Evolutionary conservation across 2,888 invertebrate species (phyloP), one percentile per base, ranked within the genome.

Genomic region (Chrysolina americana): DNA sequence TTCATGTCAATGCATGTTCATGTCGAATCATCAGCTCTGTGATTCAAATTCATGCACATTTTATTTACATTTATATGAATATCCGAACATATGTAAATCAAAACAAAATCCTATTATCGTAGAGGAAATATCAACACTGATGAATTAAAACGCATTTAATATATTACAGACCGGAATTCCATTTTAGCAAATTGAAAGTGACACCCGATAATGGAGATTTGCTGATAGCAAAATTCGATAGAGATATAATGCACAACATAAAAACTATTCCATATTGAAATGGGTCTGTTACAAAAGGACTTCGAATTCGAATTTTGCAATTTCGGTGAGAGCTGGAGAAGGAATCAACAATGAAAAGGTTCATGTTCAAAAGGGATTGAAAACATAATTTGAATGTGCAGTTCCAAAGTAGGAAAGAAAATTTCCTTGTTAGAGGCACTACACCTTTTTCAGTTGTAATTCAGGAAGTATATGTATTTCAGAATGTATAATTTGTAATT

Each of bases 161-260:
- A 28, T n/a, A 23, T 66, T 65, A 15, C 53, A 15, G 28, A 59
- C 36, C 28, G 21, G 70, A 63, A 72, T 76, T 76, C 59, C 72
- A 74, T 75, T 68, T 28, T 71, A 65, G 68, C 41, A 44, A 41
- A 62, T 71, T 74, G 72, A 76, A 76, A 76, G 73, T 63, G 71
- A 75, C 76, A 78, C 76, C 76, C 73, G 78, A 71, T 76, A 74
- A 75, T 76, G 70, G 74, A 50, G 72, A 75, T 76, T 71, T 73
- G 69, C 47, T 68, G 71, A 76, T 78, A 69, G 70, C 70, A 68
- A 50, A 76, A 76, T 41, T 64, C 71, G 62, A 74, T 75, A 70
- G 63, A 74, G 76, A 64, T 70, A 76, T 78, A 76, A 72, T 73
- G 74, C 71, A 71, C 70, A 53, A 50, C 71, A 70, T 70, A 77